Percentiles rank a stretch among this genome's conserved stretches.
Conservation (phyloP, 2,113 vertebrate species). For the Corydoras maculifer region DNA sequence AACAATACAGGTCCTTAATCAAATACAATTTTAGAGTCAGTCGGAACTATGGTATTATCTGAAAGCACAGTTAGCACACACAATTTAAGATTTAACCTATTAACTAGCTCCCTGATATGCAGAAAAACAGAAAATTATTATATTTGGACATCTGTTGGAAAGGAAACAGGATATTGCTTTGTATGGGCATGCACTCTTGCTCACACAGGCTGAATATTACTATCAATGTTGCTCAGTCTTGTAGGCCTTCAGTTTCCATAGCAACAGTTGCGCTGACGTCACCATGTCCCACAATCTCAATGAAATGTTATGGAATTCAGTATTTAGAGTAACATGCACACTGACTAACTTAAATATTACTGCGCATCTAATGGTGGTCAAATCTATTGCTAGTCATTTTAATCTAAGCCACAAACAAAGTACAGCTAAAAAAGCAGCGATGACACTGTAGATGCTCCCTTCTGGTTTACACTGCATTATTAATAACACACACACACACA, state of each 20-base stretch:
- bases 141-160: conserved; percentile 49
- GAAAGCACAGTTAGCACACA: too few species aligned
- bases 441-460: background rate
- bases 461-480: background rate
- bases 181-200: conserved; percentile 55
- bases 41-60: too few species aligned
- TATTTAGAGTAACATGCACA: conserved; percentile 41
- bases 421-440: background rate
- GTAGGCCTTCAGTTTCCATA: conserved; percentile 67
- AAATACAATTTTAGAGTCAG: too few species aligned
- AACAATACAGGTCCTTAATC: too few species aligned
- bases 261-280: conserved; percentile 68
- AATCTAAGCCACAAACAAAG: conserved; percentile 11
- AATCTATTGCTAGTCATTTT: background rate
- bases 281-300: conserved; percentile 50
- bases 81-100: too few species aligned
- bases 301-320: conserved; percentile 38
- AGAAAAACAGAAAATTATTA: conserved; percentile 36
- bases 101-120: background rate
- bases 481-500: background rate
- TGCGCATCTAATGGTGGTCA: background rate
- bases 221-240: conserved; percentile 51
- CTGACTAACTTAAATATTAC: conserved; percentile 8
- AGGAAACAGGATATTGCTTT: conserved; percentile 63
- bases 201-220: conserved; percentile 57